phyloP scores from a whole-genome alignment of 2,113 vertebrate genomes.

The Bombycilla garrulus region DNA sequence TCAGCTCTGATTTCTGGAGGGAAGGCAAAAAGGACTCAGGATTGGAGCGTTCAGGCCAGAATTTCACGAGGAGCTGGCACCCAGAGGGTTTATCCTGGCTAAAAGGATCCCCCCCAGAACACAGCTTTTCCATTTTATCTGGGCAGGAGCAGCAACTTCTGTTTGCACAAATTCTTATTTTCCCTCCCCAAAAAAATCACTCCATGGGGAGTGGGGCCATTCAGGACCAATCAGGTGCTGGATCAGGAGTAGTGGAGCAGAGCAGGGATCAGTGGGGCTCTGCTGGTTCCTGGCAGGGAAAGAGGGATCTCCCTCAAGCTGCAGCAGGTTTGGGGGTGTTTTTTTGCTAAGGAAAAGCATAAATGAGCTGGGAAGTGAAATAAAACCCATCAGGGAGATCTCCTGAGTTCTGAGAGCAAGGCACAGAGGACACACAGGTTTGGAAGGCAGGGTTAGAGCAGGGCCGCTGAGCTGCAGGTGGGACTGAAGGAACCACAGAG shows the following conservation, averaged over 20 bases:
- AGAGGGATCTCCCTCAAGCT: neutral
- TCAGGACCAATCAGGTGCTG: neutral
- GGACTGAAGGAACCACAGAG: neutral
- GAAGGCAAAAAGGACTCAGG: neutral
- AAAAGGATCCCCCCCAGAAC: neutral
- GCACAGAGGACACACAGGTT: neutral
- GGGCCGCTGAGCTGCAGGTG: neutral
- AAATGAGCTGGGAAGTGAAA: neutral
- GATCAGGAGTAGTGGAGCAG: neutral
- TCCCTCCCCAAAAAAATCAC: neutral
- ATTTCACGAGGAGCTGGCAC: neutral
- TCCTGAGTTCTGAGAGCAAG: too few relatives aligned
- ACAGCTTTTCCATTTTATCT: neutral
- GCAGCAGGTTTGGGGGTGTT: neutral
- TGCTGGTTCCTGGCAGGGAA: neutral
- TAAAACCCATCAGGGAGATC: neutral
- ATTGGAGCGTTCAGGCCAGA: neutral
- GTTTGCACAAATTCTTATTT: neutral
- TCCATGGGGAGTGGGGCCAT: neutral
- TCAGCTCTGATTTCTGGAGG: neutral
- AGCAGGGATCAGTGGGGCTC: neutral
- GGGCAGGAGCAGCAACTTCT: rapidly evolving
- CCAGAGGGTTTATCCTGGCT: neutral
- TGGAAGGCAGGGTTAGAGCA: neutral
- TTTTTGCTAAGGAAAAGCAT: neutral